These are phyloP conservation scores for Oligia strigilis DNA, from an alignment of 2,888 invertebrate genomes.

Conservation along the genomic window DNA sequence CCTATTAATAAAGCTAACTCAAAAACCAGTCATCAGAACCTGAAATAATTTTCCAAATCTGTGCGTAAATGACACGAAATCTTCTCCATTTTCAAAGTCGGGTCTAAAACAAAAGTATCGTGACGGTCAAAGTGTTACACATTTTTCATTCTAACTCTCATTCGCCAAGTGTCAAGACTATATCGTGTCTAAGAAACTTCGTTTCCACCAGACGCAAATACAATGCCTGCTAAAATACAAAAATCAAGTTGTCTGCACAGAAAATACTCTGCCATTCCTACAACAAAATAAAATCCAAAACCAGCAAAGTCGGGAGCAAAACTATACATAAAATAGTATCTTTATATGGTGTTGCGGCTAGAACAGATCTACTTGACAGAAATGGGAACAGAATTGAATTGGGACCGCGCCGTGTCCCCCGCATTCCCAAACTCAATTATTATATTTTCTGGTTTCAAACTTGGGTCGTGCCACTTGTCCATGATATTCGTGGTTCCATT, in stretches of 20 bases:
- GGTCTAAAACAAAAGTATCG: neutral
- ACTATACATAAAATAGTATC: constrained; percentile 36
- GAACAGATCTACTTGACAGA: constrained; percentile 69
- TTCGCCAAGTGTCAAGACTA: neutral
- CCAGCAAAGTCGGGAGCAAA: neutral
- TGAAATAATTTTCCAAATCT: no score
- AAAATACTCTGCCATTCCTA: constrained; percentile 5
- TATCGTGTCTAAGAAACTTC: neutral
- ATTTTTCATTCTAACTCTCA: neutral
- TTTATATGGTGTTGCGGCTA: constrained; percentile 48
- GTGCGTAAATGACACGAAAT: no score
- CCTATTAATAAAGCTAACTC: no score
- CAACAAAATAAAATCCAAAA: constrained; percentile 21
- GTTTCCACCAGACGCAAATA: neutral
- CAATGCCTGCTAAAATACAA: constrained; percentile 1
- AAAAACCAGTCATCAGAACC: no score
- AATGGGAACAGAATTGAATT: constrained; percentile 73
- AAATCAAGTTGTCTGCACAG: constrained; percentile 14
- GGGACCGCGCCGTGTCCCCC: constrained; percentile 68
- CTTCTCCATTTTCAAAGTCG: no score
- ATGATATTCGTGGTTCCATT: constrained; percentile 57
- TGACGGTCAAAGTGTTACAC: neutral
- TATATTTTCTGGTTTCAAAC: constrained; percentile 47
- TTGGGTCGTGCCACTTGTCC: constrained; percentile 40
- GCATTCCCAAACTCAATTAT: constrained; percentile 80